Evolutionary conservation across 2,797 vertebrate genomes (phyloP), one percentile per base, ranked within the genome.

Genomic region (Odontamblyopus lacepedii): DNA sequence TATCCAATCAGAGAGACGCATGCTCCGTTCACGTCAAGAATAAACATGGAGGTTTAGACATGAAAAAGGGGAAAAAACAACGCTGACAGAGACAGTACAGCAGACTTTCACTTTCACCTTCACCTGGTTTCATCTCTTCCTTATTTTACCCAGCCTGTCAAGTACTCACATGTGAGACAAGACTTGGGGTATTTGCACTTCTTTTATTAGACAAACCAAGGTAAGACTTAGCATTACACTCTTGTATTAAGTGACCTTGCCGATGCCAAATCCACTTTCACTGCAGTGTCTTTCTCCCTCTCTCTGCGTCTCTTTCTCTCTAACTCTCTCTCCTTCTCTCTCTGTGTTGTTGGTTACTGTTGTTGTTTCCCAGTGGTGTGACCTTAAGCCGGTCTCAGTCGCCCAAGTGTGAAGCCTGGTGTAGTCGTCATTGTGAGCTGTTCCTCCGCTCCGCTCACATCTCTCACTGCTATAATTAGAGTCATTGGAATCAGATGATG

Each of bases 401-500:
- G 50, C 78, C 48, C 62, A 72, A 85, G 83, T 82, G 82, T 78
- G 78, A 89, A 86, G 66, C 26, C 78, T 77, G 76, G 67, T 65
- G 74, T 72, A 81, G 41, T 70, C 19, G 71, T 75, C 62, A 70
- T 55, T 72, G 53, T 79, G 67, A 66, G 38, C 48, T 63, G 65
- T 57, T 77, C 72, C 81, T 69, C 57, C 60, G 41, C 66, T 67
- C n/a, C 66, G 59, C 87, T 88, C 82, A 71, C 83, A 79, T 84
- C 81, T 72, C 77, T 69, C 78, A 75, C 89, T 15, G 69, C 89
- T 94, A 84, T 94, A 94, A 94, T 93, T 94, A 94, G 86, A 92
- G 83, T 90, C 95, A 95, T 91, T 92, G 86, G 87, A 92, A 86
- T 92, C 91, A 91, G 88, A 87, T 91, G 92, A 94, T 90, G 91